These are phyloP conservation scores for Crocallis elinguaria DNA, from an alignment of 2,888 invertebrate species.

Conservation along the genomic window DNA sequence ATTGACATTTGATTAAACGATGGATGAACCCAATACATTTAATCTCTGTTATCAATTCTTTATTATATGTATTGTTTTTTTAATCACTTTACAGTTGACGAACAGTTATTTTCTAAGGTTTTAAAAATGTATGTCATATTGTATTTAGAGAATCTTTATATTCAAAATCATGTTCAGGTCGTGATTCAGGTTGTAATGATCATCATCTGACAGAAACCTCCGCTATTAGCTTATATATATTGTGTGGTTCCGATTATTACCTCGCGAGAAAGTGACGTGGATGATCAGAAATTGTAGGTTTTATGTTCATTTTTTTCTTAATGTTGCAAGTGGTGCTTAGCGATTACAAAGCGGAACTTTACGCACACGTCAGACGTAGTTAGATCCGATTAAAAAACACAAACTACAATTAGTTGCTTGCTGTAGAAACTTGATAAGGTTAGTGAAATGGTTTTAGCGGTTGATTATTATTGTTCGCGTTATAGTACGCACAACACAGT, in stretches of 20 bases:
- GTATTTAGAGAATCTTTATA: no score
- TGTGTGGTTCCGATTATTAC: constrained; percentile 38
- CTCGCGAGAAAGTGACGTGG: constrained; percentile 38
- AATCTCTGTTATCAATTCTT: neutral
- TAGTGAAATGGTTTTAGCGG: constrained; percentile 15
- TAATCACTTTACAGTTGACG: no score
- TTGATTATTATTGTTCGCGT: constrained; percentile 11
- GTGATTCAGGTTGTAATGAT: constrained; percentile 2
- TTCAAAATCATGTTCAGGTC: neutral
- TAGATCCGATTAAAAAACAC: neutral
- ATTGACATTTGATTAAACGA: constrained; percentile 15
- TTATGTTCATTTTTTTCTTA: constrained; percentile 25
- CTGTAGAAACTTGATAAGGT: constrained; percentile 9
- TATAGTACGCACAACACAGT: constrained; percentile 14
- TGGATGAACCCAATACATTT: neutral
- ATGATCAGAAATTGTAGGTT: constrained; percentile 33
- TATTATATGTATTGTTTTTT: neutral
- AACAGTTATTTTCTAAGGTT: no score
- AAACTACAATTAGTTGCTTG: constrained; percentile 3
- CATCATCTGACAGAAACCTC: constrained; percentile 19
- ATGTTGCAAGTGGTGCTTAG: constrained; percentile 16
- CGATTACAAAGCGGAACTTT: constrained; percentile 22
- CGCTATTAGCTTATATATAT: constrained; percentile 30
- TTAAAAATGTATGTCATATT: no score
- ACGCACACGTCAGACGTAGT: constrained; percentile 4